Evolutionary conservation across 2,797 vertebrate genomes (phyloP).

Genomic region (Rhinichthys osculus): DNA sequence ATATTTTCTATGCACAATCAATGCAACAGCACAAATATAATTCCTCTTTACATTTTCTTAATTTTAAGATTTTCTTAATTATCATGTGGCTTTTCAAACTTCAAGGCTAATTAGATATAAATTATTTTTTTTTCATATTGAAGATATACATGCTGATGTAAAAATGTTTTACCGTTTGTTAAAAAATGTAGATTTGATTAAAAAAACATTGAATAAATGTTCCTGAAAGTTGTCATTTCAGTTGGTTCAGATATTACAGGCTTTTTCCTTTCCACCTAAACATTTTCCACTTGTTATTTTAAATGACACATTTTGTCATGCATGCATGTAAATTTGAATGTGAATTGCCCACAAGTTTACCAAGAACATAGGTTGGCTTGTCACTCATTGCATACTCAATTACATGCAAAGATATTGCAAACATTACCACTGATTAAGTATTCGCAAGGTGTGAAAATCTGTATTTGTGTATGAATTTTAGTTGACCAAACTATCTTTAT

Average conservation of each 20-base stretch:
- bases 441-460: not conserved
- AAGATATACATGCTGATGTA: not conserved
- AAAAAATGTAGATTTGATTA: not conserved
- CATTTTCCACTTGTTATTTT: not conserved
- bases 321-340: not conserved
- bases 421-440: not conserved
- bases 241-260: not conserved
- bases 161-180: not conserved
- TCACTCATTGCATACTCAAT: not conserved
- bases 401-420: not conserved
- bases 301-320: not conserved
- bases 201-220: not conserved
- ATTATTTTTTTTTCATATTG: not conserved
- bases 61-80: not conserved
- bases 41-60: conserved; percentile 11
- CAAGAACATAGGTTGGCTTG: not conserved
- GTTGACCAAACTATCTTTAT: not conserved
- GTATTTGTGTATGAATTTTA: not conserved
- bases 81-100: not conserved
- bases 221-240: not conserved
- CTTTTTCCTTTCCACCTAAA: not conserved
- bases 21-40: conserved; percentile 80
- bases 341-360: not conserved
- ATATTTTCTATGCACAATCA: conserved; percentile 71
- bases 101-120: not conserved